Percentiles rank a stretch among this genome's conserved stretches.
Evolutionary conservation across 2,797 vertebrate genomes (phyloP).

Genomic region (Chiropotes sagulatus): DNA sequence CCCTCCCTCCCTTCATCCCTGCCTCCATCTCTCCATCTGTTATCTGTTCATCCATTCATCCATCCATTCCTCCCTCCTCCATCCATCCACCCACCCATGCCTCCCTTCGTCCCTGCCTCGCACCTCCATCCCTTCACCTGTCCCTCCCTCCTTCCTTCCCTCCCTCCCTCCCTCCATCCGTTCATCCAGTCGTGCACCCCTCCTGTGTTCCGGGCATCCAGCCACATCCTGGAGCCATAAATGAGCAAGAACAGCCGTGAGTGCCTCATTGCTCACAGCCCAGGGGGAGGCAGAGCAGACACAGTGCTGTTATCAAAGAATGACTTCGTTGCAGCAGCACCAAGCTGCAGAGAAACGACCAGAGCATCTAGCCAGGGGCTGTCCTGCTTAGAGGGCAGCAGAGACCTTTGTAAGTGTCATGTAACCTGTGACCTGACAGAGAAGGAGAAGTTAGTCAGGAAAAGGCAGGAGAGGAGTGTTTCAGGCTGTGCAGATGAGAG

Average conservation of each 20-base stretch:
- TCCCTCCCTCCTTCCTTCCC: neutral
- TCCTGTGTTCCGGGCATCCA: neutral
- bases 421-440: neutral
- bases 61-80: neutral
- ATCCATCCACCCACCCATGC: neutral
- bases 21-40: rapidly evolving
- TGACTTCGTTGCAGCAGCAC: rapidly evolving
- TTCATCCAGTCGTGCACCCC: neutral
- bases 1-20: neutral
- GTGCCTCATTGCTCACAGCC: neutral
- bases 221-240: neutral
- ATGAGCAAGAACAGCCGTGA: neutral
- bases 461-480: neutral
- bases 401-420: neutral
- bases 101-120: neutral
- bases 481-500: neutral
- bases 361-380: neutral
- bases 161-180: too few species aligned
- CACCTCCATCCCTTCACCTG: neutral
- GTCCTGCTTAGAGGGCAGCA: neutral
- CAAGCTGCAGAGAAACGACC: neutral
- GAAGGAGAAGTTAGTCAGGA: neutral
- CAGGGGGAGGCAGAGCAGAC: neutral
- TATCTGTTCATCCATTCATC: too few species aligned
- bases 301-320: rapidly evolving